These are phyloP conservation scores for Rhabditoides inermis DNA, from an alignment of 2,888 invertebrate species.

Conservation along the genomic window DNA sequence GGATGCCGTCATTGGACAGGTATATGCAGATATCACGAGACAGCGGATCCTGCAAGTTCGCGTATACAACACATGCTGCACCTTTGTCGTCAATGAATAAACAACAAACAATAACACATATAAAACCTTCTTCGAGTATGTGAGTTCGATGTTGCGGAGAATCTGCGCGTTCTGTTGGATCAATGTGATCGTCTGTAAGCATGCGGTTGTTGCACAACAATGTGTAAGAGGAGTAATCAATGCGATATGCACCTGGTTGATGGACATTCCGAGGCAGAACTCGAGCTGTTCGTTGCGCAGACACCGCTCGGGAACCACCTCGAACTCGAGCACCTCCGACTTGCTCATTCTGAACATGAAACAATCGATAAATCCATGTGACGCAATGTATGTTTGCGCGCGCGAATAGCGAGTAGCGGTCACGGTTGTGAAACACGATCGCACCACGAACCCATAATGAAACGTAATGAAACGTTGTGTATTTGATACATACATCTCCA, in stretches of 20 bases:
- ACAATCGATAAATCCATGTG: too few species aligned
- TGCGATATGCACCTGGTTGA: slow-evolving; percentile 48
- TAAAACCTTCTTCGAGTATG: slow-evolving; percentile 39
- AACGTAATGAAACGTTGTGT: too few species aligned
- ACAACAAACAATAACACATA: neutral
- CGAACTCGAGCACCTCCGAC: too few species aligned
- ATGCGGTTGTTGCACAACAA: neutral
- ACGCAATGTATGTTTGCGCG: too few species aligned
- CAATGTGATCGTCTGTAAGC: slow-evolving; percentile 21
- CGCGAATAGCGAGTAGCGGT: too few species aligned
- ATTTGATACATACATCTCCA: too few species aligned
- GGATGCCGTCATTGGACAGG: slow-evolving; percentile 88
- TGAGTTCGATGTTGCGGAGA: slow-evolving; percentile 38
- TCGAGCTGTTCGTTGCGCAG: slow-evolving; percentile 41
- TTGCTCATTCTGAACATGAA: too few species aligned
- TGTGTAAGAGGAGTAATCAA: too few species aligned
- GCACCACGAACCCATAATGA: too few species aligned
- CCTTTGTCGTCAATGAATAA: neutral
- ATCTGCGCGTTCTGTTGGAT: slow-evolving; percentile 38
- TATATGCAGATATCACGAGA: slow-evolving; percentile 89
- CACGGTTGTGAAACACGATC: too few species aligned
- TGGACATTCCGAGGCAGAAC: slow-evolving; percentile 44
- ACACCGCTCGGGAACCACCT: slow-evolving; percentile 47
- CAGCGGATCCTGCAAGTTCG: slow-evolving; percentile 75
- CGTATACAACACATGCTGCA: neutral